A percentile compares a stretch with the other conserved stretches of the same genome.
These are phyloP conservation scores for Sarcophaga peregrina DNA, from an alignment of 1,140 invertebrate genomes.

Conservation along the genomic window DNA sequence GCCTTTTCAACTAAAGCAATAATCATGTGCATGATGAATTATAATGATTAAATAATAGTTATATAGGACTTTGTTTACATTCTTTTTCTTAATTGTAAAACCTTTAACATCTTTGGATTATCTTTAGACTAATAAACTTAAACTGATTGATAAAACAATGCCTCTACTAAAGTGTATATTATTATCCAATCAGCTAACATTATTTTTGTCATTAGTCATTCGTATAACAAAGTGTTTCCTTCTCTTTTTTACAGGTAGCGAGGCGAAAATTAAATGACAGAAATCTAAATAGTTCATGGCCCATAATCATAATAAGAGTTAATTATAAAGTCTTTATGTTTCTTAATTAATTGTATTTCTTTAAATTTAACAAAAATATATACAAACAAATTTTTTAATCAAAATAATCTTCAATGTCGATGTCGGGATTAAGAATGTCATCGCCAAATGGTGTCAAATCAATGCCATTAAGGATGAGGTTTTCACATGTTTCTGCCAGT, in stretches of 20 bases:
- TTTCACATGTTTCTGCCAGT: slow-evolving; percentile 98
- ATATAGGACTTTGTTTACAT: too few species aligned
- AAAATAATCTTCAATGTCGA: slow-evolving; percentile 99
- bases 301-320: not conserved
- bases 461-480: slow-evolving; percentile 94
- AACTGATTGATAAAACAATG: too few species aligned
- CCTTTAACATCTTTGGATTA: too few species aligned
- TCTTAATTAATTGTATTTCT: slow-evolving; percentile 24
- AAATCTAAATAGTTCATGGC: slow-evolving; percentile 48
- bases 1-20: too few species aligned
- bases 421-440: slow-evolving; percentile 92
- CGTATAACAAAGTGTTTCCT: too few species aligned
- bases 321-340: slow-evolving; percentile 16
- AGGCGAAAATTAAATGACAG: slow-evolving; percentile 64
- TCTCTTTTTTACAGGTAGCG: slow-evolving; percentile 52
- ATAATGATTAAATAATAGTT: too few species aligned
- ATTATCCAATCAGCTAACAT: too few species aligned
- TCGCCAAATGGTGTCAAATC: slow-evolving; percentile 90
- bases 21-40: too few species aligned
- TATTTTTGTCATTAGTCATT: too few species aligned
- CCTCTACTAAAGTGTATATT: too few species aligned
- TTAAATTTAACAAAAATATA: not conserved
- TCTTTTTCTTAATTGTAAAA: too few species aligned
- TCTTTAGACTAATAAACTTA: too few species aligned
- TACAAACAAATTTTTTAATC: slow-evolving; percentile 74